Base-by-base conservation (phyloP, 1,140 invertebrate species). In the Atopsyche davidsoni region DNA sequence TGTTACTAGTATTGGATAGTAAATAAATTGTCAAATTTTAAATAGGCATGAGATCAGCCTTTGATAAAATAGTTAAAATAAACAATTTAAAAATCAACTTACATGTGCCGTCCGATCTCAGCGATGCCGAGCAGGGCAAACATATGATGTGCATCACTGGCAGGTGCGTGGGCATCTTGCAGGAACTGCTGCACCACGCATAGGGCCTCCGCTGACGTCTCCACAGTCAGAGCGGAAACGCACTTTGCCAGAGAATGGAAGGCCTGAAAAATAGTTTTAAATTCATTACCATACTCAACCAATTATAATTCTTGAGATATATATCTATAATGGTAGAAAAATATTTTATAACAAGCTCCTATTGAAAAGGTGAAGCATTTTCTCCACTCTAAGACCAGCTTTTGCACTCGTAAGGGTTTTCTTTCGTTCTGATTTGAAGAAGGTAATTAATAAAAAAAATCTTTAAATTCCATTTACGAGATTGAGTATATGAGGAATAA, bases 51-150 rank as follows among this genome's bases (percentile, higher is more conserved):
- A n/a, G n/a, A n/a, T n/a, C n/a, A n/a, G n/a, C n/a, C n/a, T n/a
- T n/a, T n/a, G n/a, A 39, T 10, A 13, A 43, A 32, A 44, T n/a
- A n/a, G n/a, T n/a, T n/a, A n/a, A n/a, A n/a, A n/a, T n/a, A n/a
- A n/a, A n/a, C n/a, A n/a, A n/a, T n/a, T n/a, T n/a, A n/a, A n/a
- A 36, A 9, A 42, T 42, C 10, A 44, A 67, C 83, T 81, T 75
- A 92, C 87, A 94, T 83, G 60, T 94, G 86, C 59, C 91, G 77
- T 3, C 96, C 96, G 58, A 98, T 96, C 79, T 98, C 96, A 9
- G 95, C 96, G 59, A 99, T 86, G 9, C 94, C 89, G 4, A 98
- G 73, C 16, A 98, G 70, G 38, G 91, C 86, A 74, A 98, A 97
- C 56, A 97, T 86, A 54, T 89, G 85, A 54, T 94, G 83, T 1